Conservation (phyloP, 2,888 invertebrate genomes). For the Clistopyga incitator region DNA sequence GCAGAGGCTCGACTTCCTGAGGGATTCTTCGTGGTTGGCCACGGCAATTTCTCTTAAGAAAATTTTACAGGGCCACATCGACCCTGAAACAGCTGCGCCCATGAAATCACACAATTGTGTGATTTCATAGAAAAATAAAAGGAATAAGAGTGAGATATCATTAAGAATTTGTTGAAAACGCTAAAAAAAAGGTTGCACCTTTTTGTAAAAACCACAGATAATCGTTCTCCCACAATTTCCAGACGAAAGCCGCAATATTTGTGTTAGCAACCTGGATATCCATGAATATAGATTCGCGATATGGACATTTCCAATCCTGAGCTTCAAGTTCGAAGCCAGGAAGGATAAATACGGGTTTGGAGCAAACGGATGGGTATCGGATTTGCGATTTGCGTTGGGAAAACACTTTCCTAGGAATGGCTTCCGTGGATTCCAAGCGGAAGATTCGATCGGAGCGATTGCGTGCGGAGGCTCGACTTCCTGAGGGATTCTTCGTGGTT, state of each 20-base stretch:
- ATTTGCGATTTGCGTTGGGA: conserved; percentile 26
- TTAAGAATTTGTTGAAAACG: no score
- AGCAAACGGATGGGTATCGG: conserved; percentile 35
- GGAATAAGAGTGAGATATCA: no score
- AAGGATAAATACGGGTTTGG: conserved; percentile 6
- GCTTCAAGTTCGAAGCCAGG: neutral
- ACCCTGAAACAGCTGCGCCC: neutral
- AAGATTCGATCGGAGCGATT: conserved; percentile 48
- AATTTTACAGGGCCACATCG: conserved; percentile 39
- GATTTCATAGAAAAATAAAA: no score
- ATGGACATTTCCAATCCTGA: neutral
- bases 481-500: conserved; percentile 24
- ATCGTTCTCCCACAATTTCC: neutral
- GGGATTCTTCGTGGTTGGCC: conserved; percentile 26
- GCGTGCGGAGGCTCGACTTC: neutral
- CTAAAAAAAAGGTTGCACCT: no score
- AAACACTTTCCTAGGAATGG: conserved; percentile 34
- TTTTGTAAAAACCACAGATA: no score
- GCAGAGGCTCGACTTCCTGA: conserved; percentile 7
- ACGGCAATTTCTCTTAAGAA: conserved; percentile 36
- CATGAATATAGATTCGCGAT: conserved; percentile 5
- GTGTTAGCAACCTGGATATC: neutral
- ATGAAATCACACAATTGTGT: no score
- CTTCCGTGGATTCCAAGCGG: conserved; percentile 33
- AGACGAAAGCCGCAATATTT: neutral